These are phyloP conservation scores for Mormyrus lacerda DNA, from an alignment of 2,113 vertebrate species.

Conservation along the genomic window DNA sequence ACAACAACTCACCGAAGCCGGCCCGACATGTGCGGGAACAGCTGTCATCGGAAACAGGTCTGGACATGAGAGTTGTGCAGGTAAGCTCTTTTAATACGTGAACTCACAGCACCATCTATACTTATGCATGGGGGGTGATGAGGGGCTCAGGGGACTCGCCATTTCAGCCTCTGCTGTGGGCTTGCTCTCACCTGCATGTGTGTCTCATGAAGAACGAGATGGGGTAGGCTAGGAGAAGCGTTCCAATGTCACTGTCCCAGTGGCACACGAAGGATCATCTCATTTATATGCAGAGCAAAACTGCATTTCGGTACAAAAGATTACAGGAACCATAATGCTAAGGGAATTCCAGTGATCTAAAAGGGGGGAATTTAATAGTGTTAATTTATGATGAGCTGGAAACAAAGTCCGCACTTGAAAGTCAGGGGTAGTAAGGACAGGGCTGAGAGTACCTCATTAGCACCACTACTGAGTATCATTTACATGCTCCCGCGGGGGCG, in stretches of 20 bases:
- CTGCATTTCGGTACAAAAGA: background rate
- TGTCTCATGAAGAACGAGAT: background rate
- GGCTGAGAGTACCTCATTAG: slow-evolving; percentile 54
- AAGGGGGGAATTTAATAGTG: slow-evolving; percentile 3
- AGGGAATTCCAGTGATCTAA: background rate
- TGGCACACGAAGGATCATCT: background rate
- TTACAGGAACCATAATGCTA: background rate
- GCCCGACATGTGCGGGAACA: slow-evolving; percentile 92
- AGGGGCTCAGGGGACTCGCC: background rate
- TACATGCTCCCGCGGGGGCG: slow-evolving; percentile 36
- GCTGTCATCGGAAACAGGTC: slow-evolving; percentile 88
- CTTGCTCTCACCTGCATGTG: background rate
- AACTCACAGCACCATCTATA: slow-evolving; percentile 26
- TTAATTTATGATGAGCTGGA: slow-evolving; percentile 55
- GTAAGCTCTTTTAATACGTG: slow-evolving; percentile 51
- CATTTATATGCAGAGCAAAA: background rate
- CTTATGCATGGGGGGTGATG: slow-evolving; percentile 16
- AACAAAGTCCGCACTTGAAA: slow-evolving; percentile 52
- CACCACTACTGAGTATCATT: slow-evolving; percentile 49
- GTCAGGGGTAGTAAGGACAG: slow-evolving; percentile 45
- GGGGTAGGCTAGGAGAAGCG: background rate
- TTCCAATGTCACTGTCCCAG: background rate
- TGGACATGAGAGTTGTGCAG: slow-evolving; percentile 98
- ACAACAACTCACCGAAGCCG: slow-evolving; percentile 94
- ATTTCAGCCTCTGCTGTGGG: background rate